A percentile compares a stretch with the other conserved stretches of the same genome.
These are phyloP conservation scores for Phrynocephalus forsythii DNA, from an alignment of 2,797 vertebrate species.

Conservation along the genomic window DNA sequence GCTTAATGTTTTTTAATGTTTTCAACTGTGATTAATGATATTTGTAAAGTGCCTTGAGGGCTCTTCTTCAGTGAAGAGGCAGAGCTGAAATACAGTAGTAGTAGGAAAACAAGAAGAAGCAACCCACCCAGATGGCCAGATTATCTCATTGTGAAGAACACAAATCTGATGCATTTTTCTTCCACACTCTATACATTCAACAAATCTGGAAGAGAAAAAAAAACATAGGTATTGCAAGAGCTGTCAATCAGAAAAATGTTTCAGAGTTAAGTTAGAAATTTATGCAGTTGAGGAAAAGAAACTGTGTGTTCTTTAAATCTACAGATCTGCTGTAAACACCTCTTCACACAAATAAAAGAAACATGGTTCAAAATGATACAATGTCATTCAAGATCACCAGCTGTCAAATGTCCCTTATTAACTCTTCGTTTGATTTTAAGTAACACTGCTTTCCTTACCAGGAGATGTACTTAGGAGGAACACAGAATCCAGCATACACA, in stretches of 20 bases:
- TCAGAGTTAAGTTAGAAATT: neutral
- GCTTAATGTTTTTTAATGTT: too few species aligned
- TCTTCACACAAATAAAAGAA: neutral
- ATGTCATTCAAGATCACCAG: too few species aligned
- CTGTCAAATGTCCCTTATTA: neutral
- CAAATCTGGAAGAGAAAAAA: constrained; percentile 82
- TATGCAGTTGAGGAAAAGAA: neutral
- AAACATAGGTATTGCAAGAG: constrained; percentile 11
- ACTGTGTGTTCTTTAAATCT: neutral
- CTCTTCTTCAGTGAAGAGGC: too few species aligned
- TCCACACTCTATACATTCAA: constrained; percentile 95
- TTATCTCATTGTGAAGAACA: constrained; percentile 95
- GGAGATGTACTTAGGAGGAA: neutral
- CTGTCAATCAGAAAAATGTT: neutral
- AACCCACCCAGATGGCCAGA: constrained; percentile 95
- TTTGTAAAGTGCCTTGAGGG: too few species aligned
- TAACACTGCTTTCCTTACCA: neutral
- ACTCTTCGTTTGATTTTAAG: neutral
- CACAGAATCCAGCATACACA: neutral
- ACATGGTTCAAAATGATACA: constrained; percentile 2
- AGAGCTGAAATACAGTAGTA: neutral
- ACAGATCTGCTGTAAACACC: neutral
- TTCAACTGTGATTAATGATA: too few species aligned
- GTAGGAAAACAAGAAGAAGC: constrained; percentile 31
- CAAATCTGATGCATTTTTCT: constrained; percentile 99